These are phyloP conservation scores for Macrotrachela quadricornifera DNA, from an alignment of 1,140 invertebrate species.

Conservation along the genomic window DNA sequence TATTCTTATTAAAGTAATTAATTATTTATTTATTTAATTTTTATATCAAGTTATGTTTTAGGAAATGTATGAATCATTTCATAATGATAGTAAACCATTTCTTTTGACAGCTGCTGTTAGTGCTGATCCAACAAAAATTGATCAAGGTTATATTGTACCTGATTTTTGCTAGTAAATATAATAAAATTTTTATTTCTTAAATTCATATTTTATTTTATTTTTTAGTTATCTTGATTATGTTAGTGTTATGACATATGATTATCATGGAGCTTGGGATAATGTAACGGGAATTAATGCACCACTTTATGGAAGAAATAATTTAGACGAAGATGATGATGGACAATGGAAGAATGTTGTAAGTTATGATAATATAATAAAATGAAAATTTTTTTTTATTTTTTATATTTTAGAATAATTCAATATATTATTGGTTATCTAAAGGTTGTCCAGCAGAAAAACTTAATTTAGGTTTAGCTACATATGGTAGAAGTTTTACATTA, in stretches of 20 bases:
- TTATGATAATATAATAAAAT: neutral
- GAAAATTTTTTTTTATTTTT: neutral
- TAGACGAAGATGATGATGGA: neutral
- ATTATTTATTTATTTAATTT: neutral
- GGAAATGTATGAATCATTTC: conserved; percentile 70
- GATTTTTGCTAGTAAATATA: conserved; percentile 48
- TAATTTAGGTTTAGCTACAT: conserved; percentile 81
- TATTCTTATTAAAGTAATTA: conserved; percentile 39
- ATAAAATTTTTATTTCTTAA: neutral
- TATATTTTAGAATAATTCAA: conserved; percentile 14
- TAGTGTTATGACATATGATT: conserved; percentile 69
- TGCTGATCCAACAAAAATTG: conserved; percentile 55
- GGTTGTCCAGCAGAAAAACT: conserved; percentile 88
- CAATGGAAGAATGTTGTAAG: conserved; percentile 10
- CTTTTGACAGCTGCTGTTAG: conserved; percentile 80
- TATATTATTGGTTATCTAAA: conserved; percentile 55
- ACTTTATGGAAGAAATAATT: conserved; percentile 16
- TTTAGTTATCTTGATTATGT: conserved; percentile 70
- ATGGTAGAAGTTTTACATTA: conserved; percentile 62
- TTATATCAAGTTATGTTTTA: conserved; percentile 24
- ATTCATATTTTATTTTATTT: neutral
- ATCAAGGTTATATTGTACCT: conserved; percentile 73
- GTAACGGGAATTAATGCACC: conserved; percentile 41
- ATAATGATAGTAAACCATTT: conserved; percentile 50
- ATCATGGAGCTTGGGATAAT: conserved; percentile 81